Conservation (phyloP, 2,888 invertebrate species). For the Panzeria rudis region DNA sequence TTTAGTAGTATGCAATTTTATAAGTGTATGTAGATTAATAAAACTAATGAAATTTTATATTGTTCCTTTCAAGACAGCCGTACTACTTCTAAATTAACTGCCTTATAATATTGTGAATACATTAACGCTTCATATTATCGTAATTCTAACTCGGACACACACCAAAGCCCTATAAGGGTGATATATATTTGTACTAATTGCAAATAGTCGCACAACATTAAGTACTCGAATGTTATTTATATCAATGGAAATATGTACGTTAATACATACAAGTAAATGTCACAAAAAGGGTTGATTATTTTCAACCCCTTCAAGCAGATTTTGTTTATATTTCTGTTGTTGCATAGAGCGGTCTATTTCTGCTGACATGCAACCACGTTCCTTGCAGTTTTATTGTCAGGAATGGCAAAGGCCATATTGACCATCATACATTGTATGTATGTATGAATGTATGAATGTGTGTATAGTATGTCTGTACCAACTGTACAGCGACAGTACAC, state of each 20-base stretch:
- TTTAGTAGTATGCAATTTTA: too few species aligned
- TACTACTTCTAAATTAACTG: slow-evolving; percentile 30
- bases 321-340: slow-evolving; percentile 36
- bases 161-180: slow-evolving; percentile 16
- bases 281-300: slow-evolving; percentile 55
- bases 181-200: neutral
- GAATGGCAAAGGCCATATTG: slow-evolving; percentile 53
- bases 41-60: neutral
- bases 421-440: slow-evolving; percentile 22
- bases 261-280: neutral
- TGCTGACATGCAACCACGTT: slow-evolving; percentile 49
- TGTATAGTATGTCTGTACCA: neutral
- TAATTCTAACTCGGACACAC: slow-evolving; percentile 3
- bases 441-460: neutral
- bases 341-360: slow-evolving; percentile 3
- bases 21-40: neutral
- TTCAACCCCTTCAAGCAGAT: slow-evolving; percentile 43
- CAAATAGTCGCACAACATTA: neutral
- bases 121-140: slow-evolving; percentile 26
- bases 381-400: slow-evolving; percentile 20
- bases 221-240: neutral
- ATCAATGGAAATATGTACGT: neutral
- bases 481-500: neutral
- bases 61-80: neutral
- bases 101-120: slow-evolving; percentile 42